These are phyloP conservation scores for Bathynomus jamesi DNA, from an alignment of 1,140 invertebrate species.

Conservation along the genomic window DNA sequence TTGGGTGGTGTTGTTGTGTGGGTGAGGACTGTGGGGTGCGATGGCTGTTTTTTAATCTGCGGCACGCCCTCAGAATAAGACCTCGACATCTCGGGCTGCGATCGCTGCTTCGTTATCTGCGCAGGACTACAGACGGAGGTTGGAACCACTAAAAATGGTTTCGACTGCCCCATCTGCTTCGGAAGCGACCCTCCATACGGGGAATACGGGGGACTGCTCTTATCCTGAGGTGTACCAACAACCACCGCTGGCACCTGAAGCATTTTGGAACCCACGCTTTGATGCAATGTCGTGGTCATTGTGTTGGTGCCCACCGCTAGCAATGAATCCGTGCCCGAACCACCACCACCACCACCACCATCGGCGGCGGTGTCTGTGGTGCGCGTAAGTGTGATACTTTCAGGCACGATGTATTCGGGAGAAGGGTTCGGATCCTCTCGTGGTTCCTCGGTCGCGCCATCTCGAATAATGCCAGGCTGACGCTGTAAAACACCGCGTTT, in stretches of 20 bases:
- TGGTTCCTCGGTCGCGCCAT: constrained; percentile 35
- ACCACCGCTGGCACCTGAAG: constrained; percentile 33
- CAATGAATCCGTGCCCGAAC: neutral
- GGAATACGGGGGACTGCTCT: neutral
- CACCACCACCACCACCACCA: neutral
- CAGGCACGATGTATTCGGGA: constrained; percentile 46
- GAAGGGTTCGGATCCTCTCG: constrained; percentile 5
- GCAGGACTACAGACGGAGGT: constrained; percentile 40
- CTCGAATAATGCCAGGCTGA: constrained; percentile 52
- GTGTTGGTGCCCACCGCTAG: neutral
- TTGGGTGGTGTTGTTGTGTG: constrained; percentile 17
- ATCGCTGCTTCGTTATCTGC: constrained; percentile 24
- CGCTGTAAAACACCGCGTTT: constrained; percentile 54
- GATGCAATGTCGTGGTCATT: neutral
- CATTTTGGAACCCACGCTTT: neutral
- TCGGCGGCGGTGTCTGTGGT: constrained; percentile 12
- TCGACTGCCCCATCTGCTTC: constrained; percentile 28
- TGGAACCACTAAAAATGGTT: constrained; percentile 45
- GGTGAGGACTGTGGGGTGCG: constrained; percentile 29
- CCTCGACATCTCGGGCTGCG: neutral
- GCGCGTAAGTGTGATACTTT: constrained; percentile 42
- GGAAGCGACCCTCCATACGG: constrained; percentile 17
- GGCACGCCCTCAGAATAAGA: neutral
- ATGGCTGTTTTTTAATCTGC: constrained; percentile 5
- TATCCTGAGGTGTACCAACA: constrained; percentile 13